Evolutionary conservation across 1,140 invertebrate genomes (phyloP).

Genomic region (Acromyrmex heyeri): DNA sequence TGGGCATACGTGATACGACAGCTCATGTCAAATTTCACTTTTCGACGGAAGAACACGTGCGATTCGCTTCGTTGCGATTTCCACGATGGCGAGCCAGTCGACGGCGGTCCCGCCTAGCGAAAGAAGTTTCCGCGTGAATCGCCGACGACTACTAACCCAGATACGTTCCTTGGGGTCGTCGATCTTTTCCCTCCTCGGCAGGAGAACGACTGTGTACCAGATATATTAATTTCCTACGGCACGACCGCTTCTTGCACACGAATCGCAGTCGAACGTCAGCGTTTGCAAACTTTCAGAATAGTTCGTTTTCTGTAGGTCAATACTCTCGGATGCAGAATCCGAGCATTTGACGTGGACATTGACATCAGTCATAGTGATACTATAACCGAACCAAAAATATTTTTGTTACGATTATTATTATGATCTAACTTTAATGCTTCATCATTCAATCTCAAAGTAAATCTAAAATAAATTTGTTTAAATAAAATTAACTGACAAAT

Average conservation of each 20-base stretch:
- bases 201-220: constrained; percentile 81
- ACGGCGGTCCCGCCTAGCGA: constrained; percentile 70
- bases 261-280: constrained; percentile 58
- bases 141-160: constrained; percentile 87
- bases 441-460: neutral
- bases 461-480: neutral
- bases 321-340: constrained; percentile 39
- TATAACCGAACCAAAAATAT: neutral
- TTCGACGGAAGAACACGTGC: constrained; percentile 74
- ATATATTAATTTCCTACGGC: constrained; percentile 84
- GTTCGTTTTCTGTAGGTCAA: constrained; percentile 47
- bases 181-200: constrained; percentile 84
- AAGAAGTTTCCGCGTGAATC: constrained; percentile 82
- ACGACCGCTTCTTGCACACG: constrained; percentile 67
- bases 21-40: constrained; percentile 80
- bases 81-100: constrained; percentile 72
- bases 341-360: neutral
- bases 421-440: neutral
- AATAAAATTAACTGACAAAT: neutral
- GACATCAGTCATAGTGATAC: neutral
- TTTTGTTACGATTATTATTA: constrained; percentile 11
- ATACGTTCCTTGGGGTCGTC: constrained; percentile 85
- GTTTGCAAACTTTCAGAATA: constrained; percentile 57
- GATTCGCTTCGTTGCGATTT: constrained; percentile 80
- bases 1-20: constrained; percentile 39